Conservation (phyloP, 1,140 invertebrate species). For the Neuroterus valhalla region DNA sequence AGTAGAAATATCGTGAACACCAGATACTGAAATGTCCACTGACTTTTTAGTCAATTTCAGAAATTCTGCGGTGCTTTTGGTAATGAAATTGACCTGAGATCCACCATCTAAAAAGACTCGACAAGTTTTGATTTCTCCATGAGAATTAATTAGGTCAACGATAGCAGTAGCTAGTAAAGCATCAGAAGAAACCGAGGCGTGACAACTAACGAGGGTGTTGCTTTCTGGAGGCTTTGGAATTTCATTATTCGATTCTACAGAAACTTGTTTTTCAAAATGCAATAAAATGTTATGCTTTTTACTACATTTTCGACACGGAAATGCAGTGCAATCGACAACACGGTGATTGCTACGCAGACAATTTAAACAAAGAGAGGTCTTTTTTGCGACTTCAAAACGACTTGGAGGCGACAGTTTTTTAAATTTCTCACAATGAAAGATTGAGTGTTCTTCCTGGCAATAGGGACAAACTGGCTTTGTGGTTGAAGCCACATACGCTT, state of each 20-base stretch:
- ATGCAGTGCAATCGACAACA: too few relatives aligned
- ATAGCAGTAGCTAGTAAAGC: not conserved
- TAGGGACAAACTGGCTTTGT: too few relatives aligned
- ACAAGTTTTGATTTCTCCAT: conserved; percentile 2
- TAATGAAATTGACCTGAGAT: conserved; percentile 44
- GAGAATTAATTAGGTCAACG: conserved; percentile 25
- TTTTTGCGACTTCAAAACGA: too few relatives aligned
- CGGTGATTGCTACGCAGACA: too few relatives aligned
- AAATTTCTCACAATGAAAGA: too few relatives aligned
- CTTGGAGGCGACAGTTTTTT: too few relatives aligned
- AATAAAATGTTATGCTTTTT: conserved; percentile 36
- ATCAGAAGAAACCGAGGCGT: not conserved
- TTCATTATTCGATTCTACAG: not conserved
- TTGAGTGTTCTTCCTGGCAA: too few relatives aligned
- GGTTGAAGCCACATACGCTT: too few relatives aligned
- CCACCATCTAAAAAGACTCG: conserved; percentile 47
- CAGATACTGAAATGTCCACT: not conserved
- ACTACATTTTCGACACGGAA: conserved; percentile 8
- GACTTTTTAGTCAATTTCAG: conserved; percentile 31
- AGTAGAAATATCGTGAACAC: conserved; percentile 28
- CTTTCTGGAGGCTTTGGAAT: not conserved
- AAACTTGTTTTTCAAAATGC: conserved; percentile 3
- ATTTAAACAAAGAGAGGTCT: too few relatives aligned
- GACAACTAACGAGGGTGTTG: not conserved
- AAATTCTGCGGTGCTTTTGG: conserved; percentile 36